Percentiles rank a stretch among this genome's conserved stretches.
phyloP scores from a whole-genome alignment of 2,888 invertebrate species.

The Falcaria lacertinaria region DNA sequence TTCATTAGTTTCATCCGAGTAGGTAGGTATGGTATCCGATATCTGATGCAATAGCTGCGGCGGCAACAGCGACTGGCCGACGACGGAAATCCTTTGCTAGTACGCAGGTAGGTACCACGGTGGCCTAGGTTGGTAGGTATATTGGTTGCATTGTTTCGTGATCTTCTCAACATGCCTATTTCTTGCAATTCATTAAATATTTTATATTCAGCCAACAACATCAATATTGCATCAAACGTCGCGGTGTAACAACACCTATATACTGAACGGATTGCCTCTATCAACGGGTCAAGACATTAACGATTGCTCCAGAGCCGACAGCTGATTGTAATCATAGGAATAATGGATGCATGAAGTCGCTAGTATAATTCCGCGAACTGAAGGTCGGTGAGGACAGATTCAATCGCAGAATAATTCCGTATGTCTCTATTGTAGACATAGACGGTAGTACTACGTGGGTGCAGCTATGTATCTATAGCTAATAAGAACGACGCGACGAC shows the following conservation, averaged over 20 bases:
- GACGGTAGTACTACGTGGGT: conserved; percentile 3
- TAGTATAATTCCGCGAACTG: too few species aligned
- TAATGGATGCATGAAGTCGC: not conserved
- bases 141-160: not conserved
- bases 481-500: conserved; percentile 69
- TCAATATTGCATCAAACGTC: not conserved
- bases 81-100: not conserved
- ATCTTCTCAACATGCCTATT: not conserved
- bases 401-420: conserved; percentile 5
- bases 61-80: not conserved
- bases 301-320: not conserved
- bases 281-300: not conserved
- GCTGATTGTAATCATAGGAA: too few species aligned
- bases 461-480: conserved; percentile 11
- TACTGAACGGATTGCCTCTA: too few species aligned
- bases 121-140: too few species aligned
- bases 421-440: conserved; percentile 4
- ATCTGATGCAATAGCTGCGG: not conserved
- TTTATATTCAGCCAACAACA: not conserved
- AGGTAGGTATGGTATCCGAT: not conserved
- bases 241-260: too few species aligned
- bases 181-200: not conserved
- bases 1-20: too few species aligned
- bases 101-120: too few species aligned
- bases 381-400: not conserved